phyloP scores from a whole-genome alignment of 2,888 invertebrate genomes.

The Ectemnius continuus region DNA sequence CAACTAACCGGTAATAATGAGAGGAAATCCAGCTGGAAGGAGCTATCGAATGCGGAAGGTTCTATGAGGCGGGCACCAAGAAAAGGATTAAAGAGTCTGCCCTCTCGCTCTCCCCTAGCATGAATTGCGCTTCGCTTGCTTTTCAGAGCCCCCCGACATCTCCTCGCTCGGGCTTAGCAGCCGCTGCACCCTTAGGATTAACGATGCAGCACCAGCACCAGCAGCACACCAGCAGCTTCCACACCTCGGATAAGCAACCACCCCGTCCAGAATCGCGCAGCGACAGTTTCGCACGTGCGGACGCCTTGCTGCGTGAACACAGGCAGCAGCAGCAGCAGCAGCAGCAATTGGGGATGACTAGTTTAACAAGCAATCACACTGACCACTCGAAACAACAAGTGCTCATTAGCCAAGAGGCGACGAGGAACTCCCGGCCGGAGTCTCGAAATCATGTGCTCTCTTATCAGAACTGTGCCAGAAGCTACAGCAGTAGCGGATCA shows the following conservation, averaged over 20 bases:
- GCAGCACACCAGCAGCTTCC: conserved; percentile 38
- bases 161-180: conserved; percentile 68
- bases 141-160: conserved; percentile 76
- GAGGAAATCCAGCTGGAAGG: background rate
- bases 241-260: conserved; percentile 58
- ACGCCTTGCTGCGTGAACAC: conserved; percentile 70
- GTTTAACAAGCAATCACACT: conserved; percentile 19
- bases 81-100: conserved; percentile 41
- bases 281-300: conserved; percentile 73
- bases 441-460: conserved; percentile 49
- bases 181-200: conserved; percentile 69
- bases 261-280: conserved; percentile 73
- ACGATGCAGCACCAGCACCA: conserved; percentile 63
- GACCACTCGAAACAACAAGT: conserved; percentile 44
- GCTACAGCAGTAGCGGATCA: conserved; percentile 66
- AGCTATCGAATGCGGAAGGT: background rate
- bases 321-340: conserved; percentile 74
- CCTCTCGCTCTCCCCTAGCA: conserved; percentile 55
- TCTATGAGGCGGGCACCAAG: conserved; percentile 34
- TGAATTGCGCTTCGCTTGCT: conserved; percentile 72
- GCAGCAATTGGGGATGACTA: conserved; percentile 66
- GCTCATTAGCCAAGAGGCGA: background rate
- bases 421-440: conserved; percentile 50
- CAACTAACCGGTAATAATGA: background rate
- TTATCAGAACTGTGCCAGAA: conserved; percentile 59